Base-by-base conservation (phyloP, 2,797 vertebrate genomes). In the Hemibagrus guttatus region DNA sequence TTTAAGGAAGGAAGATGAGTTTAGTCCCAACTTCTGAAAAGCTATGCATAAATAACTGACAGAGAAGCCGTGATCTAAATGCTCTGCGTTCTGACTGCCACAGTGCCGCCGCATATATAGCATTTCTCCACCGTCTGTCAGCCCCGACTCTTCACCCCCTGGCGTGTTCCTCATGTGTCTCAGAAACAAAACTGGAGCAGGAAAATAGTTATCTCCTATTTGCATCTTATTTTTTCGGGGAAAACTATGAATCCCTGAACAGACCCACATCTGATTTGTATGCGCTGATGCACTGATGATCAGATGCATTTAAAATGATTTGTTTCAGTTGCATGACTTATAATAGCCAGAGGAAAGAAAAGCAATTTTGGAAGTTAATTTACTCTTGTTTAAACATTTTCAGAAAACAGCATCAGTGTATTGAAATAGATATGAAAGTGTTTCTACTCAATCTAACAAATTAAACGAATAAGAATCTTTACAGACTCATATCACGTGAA, bases 291-390 rank as follows among this genome's bases (percentile, higher is more conserved):
- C 85, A 26, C 52, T 28, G 28, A 78, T 69, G 81, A 84, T 84
- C 75, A 72, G 75, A 87, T 54, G 14, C 28, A 28, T 84, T 83
- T 87, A 28, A 68, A 86, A 87, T 82, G 61, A 76, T 79, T 83
- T 84, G 81, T 39, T 71, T 84, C 63, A 72, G 28, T 72, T 84
- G 56, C 68, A 78, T 61, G 28, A 86, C 56, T 68, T 75, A 78
- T 42, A 76, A 79, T 87, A 87, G 86, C 86, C 86, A 87, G 81
- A 87, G 86, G 81, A 87, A 56, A 84, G 74, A 87, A 87, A 87
- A 84, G 79, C 86, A 78, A 69, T 84, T 72, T 84, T 52, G 6
- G 2, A 42, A 66, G 74, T 31, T 69, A 76, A 80, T 71, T 84
- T 84, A 79, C 54, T 52, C 31, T 72, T 58, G 66, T 52, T 69